These are phyloP conservation scores for Origma solitaria DNA, from an alignment of 2,113 vertebrate species.

Conservation along the genomic window DNA sequence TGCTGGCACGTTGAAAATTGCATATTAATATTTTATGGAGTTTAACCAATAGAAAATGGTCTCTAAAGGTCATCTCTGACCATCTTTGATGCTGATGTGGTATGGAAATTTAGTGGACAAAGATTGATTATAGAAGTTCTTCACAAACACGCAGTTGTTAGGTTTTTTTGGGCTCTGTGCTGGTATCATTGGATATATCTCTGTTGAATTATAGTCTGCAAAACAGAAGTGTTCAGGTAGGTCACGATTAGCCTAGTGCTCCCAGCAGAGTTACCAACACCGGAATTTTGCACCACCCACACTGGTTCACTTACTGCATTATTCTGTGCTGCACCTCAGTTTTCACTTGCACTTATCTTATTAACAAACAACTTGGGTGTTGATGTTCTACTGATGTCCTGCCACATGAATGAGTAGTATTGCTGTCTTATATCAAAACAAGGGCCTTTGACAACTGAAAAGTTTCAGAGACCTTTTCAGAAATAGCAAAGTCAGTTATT, in stretches of 20 bases:
- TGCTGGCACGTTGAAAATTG: background rate
- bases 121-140: background rate
- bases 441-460: background rate
- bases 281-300: background rate
- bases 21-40: constrained; percentile 16
- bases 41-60: background rate
- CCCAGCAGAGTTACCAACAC: background rate
- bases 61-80: constrained; percentile 7
- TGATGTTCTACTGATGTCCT: background rate
- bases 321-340: background rate
- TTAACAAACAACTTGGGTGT: background rate
- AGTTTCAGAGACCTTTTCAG: background rate
- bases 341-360: background rate
- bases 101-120: background rate
- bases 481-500: background rate
- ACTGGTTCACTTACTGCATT: background rate
- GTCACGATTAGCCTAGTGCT: background rate
- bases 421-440: background rate
- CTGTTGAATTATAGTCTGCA: background rate
- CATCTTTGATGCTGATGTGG: background rate
- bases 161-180: background rate
- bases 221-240: background rate
- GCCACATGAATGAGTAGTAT: background rate
- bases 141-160: background rate
- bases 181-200: background rate